These are phyloP conservation scores for Apamea monoglypha DNA, from an alignment of 2,888 invertebrate genomes.

Conservation along the genomic window DNA sequence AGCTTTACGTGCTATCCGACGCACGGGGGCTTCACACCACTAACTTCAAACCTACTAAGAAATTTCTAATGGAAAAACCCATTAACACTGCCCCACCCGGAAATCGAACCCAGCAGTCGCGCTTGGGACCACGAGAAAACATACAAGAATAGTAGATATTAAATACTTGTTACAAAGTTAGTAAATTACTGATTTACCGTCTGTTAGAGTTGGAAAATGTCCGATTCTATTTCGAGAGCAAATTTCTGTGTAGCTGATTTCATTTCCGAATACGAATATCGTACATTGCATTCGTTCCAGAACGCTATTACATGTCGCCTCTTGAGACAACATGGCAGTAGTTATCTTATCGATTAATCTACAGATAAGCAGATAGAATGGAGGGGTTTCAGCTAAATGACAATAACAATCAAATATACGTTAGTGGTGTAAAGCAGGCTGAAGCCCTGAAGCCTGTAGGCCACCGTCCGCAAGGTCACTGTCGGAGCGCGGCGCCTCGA, in stretches of 20 bases:
- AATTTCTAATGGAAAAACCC: background rate
- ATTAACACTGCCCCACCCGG: background rate
- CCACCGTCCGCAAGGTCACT: slow-evolving; percentile 78
- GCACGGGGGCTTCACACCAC: background rate
- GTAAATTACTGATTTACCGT: background rate
- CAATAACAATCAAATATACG: slow-evolving; percentile 64
- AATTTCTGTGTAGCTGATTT: slow-evolving; percentile 21
- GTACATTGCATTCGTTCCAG: slow-evolving; percentile 33
- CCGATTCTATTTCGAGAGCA: slow-evolving; percentile 44
- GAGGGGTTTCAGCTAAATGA: slow-evolving; percentile 50
- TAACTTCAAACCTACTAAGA: background rate
- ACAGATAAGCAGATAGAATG: slow-evolving; percentile 51
- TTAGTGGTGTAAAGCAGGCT: slow-evolving; percentile 66
- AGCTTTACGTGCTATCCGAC: background rate
- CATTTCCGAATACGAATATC: slow-evolving; percentile 27
- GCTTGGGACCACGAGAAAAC: background rate
- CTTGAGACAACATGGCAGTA: slow-evolving; percentile 25
- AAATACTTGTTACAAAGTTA: background rate
- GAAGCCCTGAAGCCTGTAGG: slow-evolving; percentile 57
- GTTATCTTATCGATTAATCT: slow-evolving; percentile 58
- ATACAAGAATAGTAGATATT: too few species aligned
- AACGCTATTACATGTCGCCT: slow-evolving; percentile 4
- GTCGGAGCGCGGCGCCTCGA: slow-evolving; percentile 61
- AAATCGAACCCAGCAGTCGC: background rate
- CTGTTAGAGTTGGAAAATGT: slow-evolving; percentile 19